These are phyloP conservation scores for Temnothorax ravouxi DNA, from an alignment of 2,888 invertebrate genomes.

Conservation along the genomic window DNA sequence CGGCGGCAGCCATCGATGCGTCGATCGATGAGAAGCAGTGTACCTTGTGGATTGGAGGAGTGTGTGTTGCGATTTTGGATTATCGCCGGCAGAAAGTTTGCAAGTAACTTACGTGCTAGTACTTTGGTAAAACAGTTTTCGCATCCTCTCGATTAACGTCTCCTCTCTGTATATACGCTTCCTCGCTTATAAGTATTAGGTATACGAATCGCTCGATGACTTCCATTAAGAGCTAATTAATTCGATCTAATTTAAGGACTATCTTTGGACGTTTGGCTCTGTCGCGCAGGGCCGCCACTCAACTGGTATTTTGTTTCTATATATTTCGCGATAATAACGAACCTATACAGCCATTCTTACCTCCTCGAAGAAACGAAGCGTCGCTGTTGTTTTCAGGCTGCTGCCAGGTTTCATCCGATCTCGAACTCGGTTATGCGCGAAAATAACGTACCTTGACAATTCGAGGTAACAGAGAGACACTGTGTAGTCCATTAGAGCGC, in stretches of 20 bases:
- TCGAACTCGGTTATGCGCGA: slow-evolving; percentile 15
- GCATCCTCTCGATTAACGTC: slow-evolving; percentile 66
- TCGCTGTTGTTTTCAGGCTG: slow-evolving; percentile 16
- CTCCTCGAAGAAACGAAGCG: slow-evolving; percentile 16
- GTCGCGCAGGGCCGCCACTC: slow-evolving; percentile 41
- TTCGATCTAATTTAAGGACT: slow-evolving; percentile 76
- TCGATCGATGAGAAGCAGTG: slow-evolving; percentile 61
- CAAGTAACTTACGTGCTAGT: slow-evolving; percentile 80
- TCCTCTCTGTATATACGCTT: slow-evolving; percentile 67
- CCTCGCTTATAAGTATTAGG: slow-evolving; percentile 63
- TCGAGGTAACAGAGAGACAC: slow-evolving; percentile 7
- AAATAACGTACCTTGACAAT: neutral
- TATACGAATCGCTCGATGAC: slow-evolving; percentile 61
- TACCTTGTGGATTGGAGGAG: slow-evolving; percentile 48
- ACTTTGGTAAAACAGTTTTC: slow-evolving; percentile 80
- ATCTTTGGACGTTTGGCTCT: slow-evolving; percentile 81
- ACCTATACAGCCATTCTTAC: slow-evolving; percentile 29
- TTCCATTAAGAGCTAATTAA: slow-evolving; percentile 73
- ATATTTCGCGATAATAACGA: slow-evolving; percentile 16
- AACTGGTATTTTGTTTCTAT: slow-evolving; percentile 33
- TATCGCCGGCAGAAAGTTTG: slow-evolving; percentile 62
- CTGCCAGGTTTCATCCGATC: slow-evolving; percentile 21
- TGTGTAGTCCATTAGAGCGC: slow-evolving; percentile 31
- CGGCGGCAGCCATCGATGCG: slow-evolving; percentile 37
- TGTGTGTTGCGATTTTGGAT: slow-evolving; percentile 37